A percentile compares a stretch with the other conserved stretches of the same genome.
Evolutionary conservation across 2,888 invertebrate genomes (phyloP).

Genomic region (Galerucella pusilla): DNA sequence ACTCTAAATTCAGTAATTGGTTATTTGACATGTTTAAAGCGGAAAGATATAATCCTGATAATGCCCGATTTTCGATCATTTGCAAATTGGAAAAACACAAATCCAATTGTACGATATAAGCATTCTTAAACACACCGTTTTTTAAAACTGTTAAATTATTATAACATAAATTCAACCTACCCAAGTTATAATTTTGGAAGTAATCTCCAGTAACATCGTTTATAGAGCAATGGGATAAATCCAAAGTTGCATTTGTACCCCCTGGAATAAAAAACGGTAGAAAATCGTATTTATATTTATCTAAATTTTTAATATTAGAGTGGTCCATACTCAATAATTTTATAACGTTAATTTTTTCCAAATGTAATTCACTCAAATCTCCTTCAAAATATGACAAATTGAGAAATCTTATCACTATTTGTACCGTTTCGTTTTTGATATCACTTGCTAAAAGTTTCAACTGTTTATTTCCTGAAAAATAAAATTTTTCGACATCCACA

Average conservation of each 20-base stretch:
- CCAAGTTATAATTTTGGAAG: conserved; percentile 40
- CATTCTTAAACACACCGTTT: conserved; percentile 29
- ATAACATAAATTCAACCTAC: conserved; percentile 37
- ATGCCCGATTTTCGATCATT: conserved; percentile 25
- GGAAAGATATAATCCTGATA: conserved; percentile 21
- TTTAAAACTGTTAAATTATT: conserved; percentile 33
- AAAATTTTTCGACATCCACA: conserved; percentile 33
- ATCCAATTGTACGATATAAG: conserved; percentile 38
- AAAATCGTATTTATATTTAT: conserved; percentile 38
- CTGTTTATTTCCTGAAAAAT: conserved; percentile 30
- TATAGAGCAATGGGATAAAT: conserved; percentile 39
- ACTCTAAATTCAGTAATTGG: conserved; percentile 22
- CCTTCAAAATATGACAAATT: conserved; percentile 33
- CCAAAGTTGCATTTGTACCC: conserved; percentile 36
- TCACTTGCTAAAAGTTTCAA: conserved; percentile 34
- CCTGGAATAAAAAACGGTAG: conserved; percentile 29
- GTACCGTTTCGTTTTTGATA: conserved; percentile 25
- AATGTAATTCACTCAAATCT: conserved; percentile 24
- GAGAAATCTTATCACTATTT: conserved; percentile 31
- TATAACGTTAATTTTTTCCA: conserved; percentile 32
- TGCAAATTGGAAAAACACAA: conserved; percentile 31
- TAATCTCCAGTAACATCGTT: conserved; percentile 30
- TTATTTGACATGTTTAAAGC: conserved; percentile 37
- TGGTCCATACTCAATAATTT: conserved; percentile 30
- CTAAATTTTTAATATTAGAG: conserved; percentile 27